Percentiles rank a stretch among this genome's conserved stretches.
These are phyloP conservation scores for Orgyia antiqua DNA, from an alignment of 2,888 invertebrate species.

Conservation along the genomic window DNA sequence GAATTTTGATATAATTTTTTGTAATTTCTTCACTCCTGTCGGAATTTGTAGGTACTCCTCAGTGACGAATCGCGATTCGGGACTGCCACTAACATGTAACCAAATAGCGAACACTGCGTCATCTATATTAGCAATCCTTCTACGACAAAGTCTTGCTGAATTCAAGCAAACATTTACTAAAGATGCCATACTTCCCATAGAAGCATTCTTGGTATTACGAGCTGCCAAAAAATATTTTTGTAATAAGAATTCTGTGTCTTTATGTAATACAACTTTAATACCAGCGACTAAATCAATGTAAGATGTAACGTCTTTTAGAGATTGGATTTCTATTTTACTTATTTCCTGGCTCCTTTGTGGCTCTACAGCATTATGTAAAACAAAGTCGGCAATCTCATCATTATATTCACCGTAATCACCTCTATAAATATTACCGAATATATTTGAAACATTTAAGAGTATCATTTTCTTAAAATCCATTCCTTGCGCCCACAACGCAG, in stretches of 20 bases:
- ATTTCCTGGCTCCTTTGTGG: conserved; percentile 20
- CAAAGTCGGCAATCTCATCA: conserved; percentile 54
- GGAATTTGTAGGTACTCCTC: conserved; percentile 61
- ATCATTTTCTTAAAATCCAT: conserved; percentile 56
- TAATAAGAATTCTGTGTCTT: conserved; percentile 43
- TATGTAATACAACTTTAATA: conserved; percentile 42
- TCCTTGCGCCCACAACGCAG: conserved; percentile 64
- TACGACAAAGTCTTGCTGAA: conserved; percentile 57
- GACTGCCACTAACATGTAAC: conserved; percentile 57
- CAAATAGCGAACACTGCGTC: conserved; percentile 67
- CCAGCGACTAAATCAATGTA: conserved; percentile 56
- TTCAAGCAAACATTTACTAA: conserved; percentile 47
- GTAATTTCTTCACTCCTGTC: conserved; percentile 42
- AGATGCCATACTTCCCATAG: conserved; percentile 49
- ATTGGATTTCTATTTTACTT: conserved; percentile 39
- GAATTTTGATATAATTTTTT: conserved; percentile 50
- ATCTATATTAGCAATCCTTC: conserved; percentile 43
- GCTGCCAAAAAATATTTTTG: conserved; percentile 58
- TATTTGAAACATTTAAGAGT: conserved; percentile 49
- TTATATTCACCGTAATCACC: conserved; percentile 53
- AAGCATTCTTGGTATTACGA: conserved; percentile 47
- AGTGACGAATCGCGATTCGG: conserved; percentile 60
- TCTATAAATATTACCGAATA: conserved; percentile 56
- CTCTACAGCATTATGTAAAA: conserved; percentile 42
- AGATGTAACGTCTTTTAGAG: conserved; percentile 38